A percentile compares a stretch with the other conserved stretches of the same genome.
These are phyloP conservation scores for Limnephilus rhombicus DNA, from an alignment of 2,888 invertebrate genomes.

Conservation along the genomic window DNA sequence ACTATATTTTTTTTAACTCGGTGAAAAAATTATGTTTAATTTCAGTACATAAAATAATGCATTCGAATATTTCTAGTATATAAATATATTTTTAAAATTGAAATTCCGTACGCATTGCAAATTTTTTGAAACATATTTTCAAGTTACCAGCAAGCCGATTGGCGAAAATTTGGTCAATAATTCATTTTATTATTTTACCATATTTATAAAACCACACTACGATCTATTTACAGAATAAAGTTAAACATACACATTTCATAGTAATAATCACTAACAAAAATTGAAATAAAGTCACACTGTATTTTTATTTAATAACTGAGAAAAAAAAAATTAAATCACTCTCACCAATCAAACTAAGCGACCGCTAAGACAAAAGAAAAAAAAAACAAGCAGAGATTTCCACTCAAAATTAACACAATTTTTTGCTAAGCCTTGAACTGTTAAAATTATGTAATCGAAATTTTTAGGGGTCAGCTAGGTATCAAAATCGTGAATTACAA, in stretches of 20 bases:
- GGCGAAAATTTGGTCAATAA: conserved; percentile 31
- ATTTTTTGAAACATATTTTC: conserved; percentile 31
- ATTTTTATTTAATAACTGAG: background rate
- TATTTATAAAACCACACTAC: conserved; percentile 9
- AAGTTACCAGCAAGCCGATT: conserved; percentile 30
- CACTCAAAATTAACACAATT: background rate
- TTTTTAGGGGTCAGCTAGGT: background rate
- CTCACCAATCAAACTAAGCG: background rate
- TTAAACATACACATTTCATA: background rate
- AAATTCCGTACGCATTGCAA: conserved; percentile 51
- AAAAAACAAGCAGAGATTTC: background rate
- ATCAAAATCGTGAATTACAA: background rate
- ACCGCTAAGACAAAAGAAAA: no score
- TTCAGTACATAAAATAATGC: conserved; percentile 1
- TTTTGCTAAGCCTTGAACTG: no score
- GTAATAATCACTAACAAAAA: background rate
- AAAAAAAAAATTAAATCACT: background rate
- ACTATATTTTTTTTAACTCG: background rate
- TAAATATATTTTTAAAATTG: conserved; percentile 33
- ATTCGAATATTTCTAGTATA: conserved; percentile 36
- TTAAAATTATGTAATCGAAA: no score
- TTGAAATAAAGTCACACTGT: background rate
- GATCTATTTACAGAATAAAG: background rate
- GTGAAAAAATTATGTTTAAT: conserved; percentile 2
- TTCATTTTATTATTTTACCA: background rate